Evolutionary conservation across 2,888 invertebrate species (phyloP).

Genomic region (Drosophila subquinaria): DNA sequence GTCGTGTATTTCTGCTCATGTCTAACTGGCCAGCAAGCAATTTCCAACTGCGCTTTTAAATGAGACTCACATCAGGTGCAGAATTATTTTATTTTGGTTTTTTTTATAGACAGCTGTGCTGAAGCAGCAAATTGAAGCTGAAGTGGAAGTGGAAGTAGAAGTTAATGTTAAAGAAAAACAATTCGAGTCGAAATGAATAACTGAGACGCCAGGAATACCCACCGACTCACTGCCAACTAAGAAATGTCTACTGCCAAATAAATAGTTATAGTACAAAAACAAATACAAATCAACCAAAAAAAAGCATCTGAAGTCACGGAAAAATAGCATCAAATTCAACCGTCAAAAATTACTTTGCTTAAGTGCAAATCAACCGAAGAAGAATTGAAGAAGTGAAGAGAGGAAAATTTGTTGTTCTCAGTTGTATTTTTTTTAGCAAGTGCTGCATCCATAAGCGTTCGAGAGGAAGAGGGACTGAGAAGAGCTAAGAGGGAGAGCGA

Average conservation of each 20-base stretch:
- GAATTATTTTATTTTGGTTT: conserved; percentile 25
- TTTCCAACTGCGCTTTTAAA: background rate
- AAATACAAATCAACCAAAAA: background rate
- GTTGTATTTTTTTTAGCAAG: conserved; percentile 19
- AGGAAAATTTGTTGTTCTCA: conserved; percentile 24
- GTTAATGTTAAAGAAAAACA: background rate
- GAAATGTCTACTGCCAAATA: conserved; percentile 46
- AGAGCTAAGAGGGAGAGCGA: conserved; percentile 2
- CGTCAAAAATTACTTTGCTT: conserved; percentile 19
- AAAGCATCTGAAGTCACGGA: background rate
- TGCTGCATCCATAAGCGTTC: background rate
- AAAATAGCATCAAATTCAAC: conserved; percentile 1
- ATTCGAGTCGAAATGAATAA: background rate
- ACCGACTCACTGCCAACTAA: conserved; percentile 61
- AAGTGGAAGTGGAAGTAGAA: background rate
- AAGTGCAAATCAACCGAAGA: conserved; percentile 1
- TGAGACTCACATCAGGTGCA: conserved; percentile 10
- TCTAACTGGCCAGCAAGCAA: conserved; percentile 2
- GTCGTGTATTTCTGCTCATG: background rate
- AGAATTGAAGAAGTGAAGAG: background rate
- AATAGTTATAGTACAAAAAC: conserved; percentile 11
- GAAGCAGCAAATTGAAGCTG: background rate
- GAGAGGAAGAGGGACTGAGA: background rate
- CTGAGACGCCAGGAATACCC: conserved; percentile 18
- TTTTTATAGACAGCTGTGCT: background rate